Percentiles rank a stretch among this genome's conserved stretches.
phyloP scores from a whole-genome alignment of 2,797 vertebrate species.

The Enteromius radiatus region DNA sequence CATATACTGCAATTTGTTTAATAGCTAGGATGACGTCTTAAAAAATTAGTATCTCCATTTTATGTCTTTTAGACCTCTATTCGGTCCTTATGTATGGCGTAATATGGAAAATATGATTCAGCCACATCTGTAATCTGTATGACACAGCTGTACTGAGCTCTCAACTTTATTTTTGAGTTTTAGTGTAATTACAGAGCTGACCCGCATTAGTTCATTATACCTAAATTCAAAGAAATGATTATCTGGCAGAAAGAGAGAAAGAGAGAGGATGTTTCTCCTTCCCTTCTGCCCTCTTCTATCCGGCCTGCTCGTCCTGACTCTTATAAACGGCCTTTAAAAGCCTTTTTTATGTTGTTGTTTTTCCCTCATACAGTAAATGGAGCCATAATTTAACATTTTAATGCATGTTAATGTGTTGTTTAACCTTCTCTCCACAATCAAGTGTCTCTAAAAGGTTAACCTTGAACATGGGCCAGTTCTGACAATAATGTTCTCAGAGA shows the following conservation, averaged over 20 bases:
- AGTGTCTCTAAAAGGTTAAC: conserved; percentile 87
- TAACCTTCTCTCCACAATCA: conserved; percentile 84
- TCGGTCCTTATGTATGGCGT: neutral
- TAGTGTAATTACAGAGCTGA: conserved; percentile 63
- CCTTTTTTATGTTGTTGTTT: conserved; percentile 86
- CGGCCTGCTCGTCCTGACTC: conserved; percentile 66
- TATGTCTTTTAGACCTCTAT: neutral
- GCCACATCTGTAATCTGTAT: neutral
- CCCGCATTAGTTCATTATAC: conserved; percentile 72
- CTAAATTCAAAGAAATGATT: conserved; percentile 64
- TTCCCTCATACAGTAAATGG: conserved; percentile 83
- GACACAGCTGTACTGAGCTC: conserved; percentile 50
- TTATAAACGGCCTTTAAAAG: conserved; percentile 82
- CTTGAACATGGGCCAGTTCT: conserved; percentile 85
- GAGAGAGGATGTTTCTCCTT: neutral
- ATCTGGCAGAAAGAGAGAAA: conserved; percentile 53
- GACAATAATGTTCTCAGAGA: conserved; percentile 86
- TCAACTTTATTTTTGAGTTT: conserved; percentile 1
- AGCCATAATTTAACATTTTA: conserved; percentile 86
- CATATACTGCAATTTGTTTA: neutral
- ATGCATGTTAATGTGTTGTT: conserved; percentile 87
- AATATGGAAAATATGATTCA: neutral
- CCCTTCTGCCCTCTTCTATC: conserved; percentile 59
- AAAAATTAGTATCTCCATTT: neutral
- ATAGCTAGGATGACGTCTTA: neutral